Percentiles rank a stretch among this genome's conserved stretches.
Evolutionary conservation across 2,888 invertebrate species (phyloP).

Genomic region (Drosophila lutescens): DNA sequence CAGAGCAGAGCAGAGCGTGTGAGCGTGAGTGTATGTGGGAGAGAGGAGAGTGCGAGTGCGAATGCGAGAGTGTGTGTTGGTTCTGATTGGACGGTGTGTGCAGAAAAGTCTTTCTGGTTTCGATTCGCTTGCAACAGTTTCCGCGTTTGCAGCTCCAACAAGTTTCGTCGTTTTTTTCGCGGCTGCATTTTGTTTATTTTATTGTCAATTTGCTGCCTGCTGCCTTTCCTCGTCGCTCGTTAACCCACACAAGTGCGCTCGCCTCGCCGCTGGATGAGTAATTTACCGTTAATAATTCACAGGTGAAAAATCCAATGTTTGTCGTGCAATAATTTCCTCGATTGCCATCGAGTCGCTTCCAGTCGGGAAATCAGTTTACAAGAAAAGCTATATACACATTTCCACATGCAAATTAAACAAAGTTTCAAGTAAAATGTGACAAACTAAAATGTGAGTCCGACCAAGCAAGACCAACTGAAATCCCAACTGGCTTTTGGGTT

Average conservation of each 20-base stretch:
- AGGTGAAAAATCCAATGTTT: slow-evolving; percentile 62
- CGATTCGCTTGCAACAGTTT: slow-evolving; percentile 63
- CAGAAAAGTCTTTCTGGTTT: slow-evolving; percentile 70
- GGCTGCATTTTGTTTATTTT: slow-evolving; percentile 62
- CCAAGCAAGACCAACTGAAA: not conserved
- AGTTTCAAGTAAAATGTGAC: slow-evolving; percentile 11
- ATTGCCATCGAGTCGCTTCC: slow-evolving; percentile 30
- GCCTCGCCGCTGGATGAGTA: slow-evolving; percentile 57
- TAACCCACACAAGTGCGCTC: slow-evolving; percentile 25
- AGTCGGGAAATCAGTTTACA: not conserved
- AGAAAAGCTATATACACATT: slow-evolving; percentile 11
- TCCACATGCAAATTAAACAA: slow-evolving; percentile 2
- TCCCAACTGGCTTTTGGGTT: slow-evolving; percentile 1
- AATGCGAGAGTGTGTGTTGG: slow-evolving; percentile 52
- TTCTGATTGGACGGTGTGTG: slow-evolving; percentile 68
- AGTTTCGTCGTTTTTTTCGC: slow-evolving; percentile 64
- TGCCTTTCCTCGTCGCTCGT: slow-evolving; percentile 38
- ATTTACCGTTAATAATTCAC: slow-evolving; percentile 76
- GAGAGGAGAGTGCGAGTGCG: slow-evolving; percentile 16
- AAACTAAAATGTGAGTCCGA: slow-evolving; percentile 11
- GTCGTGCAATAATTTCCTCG: slow-evolving; percentile 59
- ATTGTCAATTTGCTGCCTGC: slow-evolving; percentile 65
- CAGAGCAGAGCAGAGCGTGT: slow-evolving; percentile 47
- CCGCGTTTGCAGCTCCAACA: slow-evolving; percentile 73
- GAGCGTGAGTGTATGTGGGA: slow-evolving; percentile 31